A percentile compares a stretch with the other conserved stretches of the same genome.
Evolutionary conservation across 2,797 vertebrate genomes (phyloP).

Genomic region (Adrianichthys oophorus): DNA sequence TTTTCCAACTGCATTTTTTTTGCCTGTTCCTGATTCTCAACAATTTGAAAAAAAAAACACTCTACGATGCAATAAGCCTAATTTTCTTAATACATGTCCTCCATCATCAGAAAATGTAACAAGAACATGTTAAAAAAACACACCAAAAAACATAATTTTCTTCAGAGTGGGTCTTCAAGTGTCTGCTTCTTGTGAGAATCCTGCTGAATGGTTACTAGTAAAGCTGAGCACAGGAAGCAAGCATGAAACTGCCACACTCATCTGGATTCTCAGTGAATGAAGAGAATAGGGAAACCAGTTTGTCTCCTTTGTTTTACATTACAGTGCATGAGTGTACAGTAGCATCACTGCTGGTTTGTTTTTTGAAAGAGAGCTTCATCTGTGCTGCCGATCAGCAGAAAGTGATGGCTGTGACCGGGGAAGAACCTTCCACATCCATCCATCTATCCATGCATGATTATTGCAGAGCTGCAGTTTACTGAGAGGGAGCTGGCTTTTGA

Average conservation of each 20-base stretch:
- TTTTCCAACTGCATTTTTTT: too few species aligned
- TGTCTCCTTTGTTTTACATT: conserved; percentile 65
- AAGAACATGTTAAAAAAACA: too few species aligned
- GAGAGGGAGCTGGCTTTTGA: conserved; percentile 12
- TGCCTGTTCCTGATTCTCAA: too few species aligned
- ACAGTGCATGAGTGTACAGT: conserved; percentile 40
- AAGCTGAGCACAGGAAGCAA: background rate
- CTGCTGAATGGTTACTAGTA: conserved; percentile 16
- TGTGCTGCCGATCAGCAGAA: conserved; percentile 74
- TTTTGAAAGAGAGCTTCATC: conserved; percentile 67
- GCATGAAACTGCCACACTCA: conserved; percentile 49
- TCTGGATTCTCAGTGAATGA: conserved; percentile 60
- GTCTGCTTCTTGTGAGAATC: background rate
- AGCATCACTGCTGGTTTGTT: conserved; percentile 60
- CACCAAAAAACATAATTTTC: too few species aligned
- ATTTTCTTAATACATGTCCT: too few species aligned
- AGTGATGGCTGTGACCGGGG: conserved; percentile 40
- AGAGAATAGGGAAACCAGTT: conserved; percentile 48
- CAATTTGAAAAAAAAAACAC: too few species aligned
- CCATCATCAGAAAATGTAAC: too few species aligned
- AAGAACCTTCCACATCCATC: conserved; percentile 71
- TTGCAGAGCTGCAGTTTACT: conserved; percentile 37
- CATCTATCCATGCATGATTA: conserved; percentile 46
- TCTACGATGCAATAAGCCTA: too few species aligned
- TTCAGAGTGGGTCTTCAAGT: too few species aligned